Percentiles rank a stretch among this genome's conserved stretches.
phyloP scores from a whole-genome alignment of 2,113 vertebrate genomes.

The Odontesthes bonariensis region DNA sequence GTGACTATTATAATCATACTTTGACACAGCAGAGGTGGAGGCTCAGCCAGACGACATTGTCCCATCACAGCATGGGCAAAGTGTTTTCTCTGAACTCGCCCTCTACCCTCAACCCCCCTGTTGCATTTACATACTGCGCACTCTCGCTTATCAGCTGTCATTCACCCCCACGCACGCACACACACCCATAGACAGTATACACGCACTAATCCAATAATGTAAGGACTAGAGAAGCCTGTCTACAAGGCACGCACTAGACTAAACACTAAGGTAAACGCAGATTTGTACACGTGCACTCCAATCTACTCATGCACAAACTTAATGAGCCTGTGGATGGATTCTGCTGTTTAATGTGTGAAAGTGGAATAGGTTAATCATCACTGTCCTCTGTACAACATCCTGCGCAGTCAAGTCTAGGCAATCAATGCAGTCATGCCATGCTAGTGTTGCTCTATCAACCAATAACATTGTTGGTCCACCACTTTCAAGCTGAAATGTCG shows the following conservation, averaged over 20 bases:
- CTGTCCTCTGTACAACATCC: constrained; percentile 34
- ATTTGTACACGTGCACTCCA: constrained; percentile 3
- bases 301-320: constrained; percentile 10
- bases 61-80: constrained; percentile 47
- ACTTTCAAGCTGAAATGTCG: background rate
- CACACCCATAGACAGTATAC: constrained; percentile 1
- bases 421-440: too few species aligned
- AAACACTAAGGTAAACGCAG: constrained; percentile 37
- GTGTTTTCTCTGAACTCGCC: constrained; percentile 13
- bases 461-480: too few species aligned
- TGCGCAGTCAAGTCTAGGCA: too few species aligned
- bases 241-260: background rate
- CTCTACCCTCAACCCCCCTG: background rate
- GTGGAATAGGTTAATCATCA: constrained; percentile 73
- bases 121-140: constrained; percentile 41
- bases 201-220: constrained; percentile 31
- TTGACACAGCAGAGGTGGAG: constrained; percentile 53
- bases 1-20: constrained; percentile 56
- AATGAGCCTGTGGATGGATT: constrained; percentile 9
- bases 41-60: constrained; percentile 46
- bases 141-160: constrained; percentile 59
- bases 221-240: constrained; percentile 14
- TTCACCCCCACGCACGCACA: constrained; percentile 22
- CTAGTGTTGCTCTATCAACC: too few species aligned
- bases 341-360: constrained; percentile 62